Conservation (phyloP, 2,888 invertebrate genomes). For the Nomada ferruginata region DNA sequence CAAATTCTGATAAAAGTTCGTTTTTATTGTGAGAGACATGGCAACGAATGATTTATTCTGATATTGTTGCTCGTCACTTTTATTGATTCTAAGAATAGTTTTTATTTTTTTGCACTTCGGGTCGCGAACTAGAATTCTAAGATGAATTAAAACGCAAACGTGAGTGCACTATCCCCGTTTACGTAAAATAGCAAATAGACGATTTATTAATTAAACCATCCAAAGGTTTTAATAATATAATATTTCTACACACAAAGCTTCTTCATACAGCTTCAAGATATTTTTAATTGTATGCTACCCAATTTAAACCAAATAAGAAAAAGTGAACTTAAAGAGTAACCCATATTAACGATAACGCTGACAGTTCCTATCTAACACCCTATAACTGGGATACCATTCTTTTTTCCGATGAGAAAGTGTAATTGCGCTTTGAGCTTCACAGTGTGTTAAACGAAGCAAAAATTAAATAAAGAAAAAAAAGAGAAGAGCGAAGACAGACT, state of each 20-base stretch:
- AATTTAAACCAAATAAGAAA: no score
- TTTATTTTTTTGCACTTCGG: background rate
- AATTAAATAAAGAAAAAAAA: background rate
- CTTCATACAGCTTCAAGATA: no score
- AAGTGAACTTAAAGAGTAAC: background rate
- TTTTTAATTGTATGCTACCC: no score
- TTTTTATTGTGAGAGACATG: background rate
- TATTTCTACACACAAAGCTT: no score
- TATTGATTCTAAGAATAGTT: background rate
- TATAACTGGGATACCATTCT: background rate
- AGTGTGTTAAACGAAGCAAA: background rate
- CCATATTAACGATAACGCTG: background rate
- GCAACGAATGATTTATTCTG: background rate
- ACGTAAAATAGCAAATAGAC: background rate
- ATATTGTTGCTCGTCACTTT: background rate
- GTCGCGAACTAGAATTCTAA: background rate
- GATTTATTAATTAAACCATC: background rate
- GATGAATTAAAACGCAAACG: conserved; percentile 2
- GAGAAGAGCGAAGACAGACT: background rate
- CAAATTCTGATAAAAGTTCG: conserved; percentile 14
- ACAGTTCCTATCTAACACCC: background rate
- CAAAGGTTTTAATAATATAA: background rate
- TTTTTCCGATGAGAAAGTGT: background rate
- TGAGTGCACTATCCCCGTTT: background rate
- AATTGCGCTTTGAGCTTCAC: background rate